Base-by-base conservation (phyloP, 2,113 vertebrate genomes). In the Trematomus loennbergii region DNA sequence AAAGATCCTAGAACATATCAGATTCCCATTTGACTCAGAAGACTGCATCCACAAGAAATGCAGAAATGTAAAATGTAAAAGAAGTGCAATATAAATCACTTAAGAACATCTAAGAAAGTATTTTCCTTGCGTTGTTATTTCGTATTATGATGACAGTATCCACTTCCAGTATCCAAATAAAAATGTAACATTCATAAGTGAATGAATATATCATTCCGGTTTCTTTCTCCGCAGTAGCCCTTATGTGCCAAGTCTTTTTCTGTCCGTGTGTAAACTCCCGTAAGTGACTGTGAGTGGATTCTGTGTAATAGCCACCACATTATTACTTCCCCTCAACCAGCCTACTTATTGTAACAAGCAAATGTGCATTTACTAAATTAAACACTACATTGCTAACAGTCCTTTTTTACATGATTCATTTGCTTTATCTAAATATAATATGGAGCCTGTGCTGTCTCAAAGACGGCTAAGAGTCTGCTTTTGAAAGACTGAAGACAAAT, bases 241-340 rank as follows among this genome's bases (percentile, higher is more conserved):
- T 17, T 61, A 48, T 2, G 33, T 40, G 18, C 49, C 49, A 78
- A 59, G 13, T 78, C 25, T 57, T 65, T 70, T 53, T 68, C 66
- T 70, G 61, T 54, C 48, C 63, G 9, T 49, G 61, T 75, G 25
- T 84, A 75, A 84, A 82, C 63, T 75, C 48, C 50, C 0, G 1
- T 64, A 68, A 82, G 65, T 75, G 55, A 63, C 36, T 60, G 0
- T 16, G 74, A 83, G 83, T 78, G 73, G 76, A 52, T 75, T 81
- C 61, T 84, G 59, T 50, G 0, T 49, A 50, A 59, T 0, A 15
- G 45, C 65, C 25, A 55, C 10, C 20, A 40, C 67, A 74, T 76
- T 79, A 86, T 83, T 43, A 60, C 40, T 52, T 63, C 10, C 46
- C n/a, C 4, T 50, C 7, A 2, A 48, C 40, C 33, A 46, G 29